Evolutionary conservation across 1,140 invertebrate species (phyloP).

Genomic region (Drosophila yakuba): DNA sequence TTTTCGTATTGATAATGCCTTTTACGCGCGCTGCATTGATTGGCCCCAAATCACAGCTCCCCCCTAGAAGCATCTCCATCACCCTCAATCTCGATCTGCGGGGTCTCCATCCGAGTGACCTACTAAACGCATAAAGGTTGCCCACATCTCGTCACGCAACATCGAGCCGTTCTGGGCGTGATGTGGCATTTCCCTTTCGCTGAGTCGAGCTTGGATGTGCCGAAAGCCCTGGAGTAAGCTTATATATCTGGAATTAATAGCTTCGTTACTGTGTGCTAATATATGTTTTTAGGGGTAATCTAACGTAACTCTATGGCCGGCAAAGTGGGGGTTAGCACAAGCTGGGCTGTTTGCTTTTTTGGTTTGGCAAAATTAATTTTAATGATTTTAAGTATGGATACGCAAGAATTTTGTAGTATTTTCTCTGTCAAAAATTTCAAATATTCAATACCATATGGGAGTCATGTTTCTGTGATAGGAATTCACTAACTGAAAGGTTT

Average conservation of each 20-base stretch:
- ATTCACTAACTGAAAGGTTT: too few species aligned
- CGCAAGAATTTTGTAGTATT: background rate
- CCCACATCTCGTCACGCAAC: constrained; percentile 66
- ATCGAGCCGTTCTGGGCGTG: constrained; percentile 66
- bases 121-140: constrained; percentile 42
- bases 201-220: constrained; percentile 8
- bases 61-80: constrained; percentile 1
- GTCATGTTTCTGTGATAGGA: too few species aligned
- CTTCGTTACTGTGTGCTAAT: constrained; percentile 59
- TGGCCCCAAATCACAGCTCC: constrained; percentile 28
- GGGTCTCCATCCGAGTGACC: constrained; percentile 41
- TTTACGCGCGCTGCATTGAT: constrained; percentile 66
- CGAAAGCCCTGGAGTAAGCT: background rate
- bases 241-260: constrained; percentile 21
- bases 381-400: background rate
- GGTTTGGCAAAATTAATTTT: constrained; percentile 6
- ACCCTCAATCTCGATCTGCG: constrained; percentile 4
- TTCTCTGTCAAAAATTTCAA: background rate
- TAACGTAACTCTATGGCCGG: background rate
- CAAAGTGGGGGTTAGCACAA: background rate
- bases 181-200: constrained; percentile 76
- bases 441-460: background rate
- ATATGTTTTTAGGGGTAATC: constrained; percentile 37
- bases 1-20: constrained; percentile 60
- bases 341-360: background rate